Conservation (phyloP, 1,140 invertebrate genomes). For the Dendroctonus ponderosae region DNA sequence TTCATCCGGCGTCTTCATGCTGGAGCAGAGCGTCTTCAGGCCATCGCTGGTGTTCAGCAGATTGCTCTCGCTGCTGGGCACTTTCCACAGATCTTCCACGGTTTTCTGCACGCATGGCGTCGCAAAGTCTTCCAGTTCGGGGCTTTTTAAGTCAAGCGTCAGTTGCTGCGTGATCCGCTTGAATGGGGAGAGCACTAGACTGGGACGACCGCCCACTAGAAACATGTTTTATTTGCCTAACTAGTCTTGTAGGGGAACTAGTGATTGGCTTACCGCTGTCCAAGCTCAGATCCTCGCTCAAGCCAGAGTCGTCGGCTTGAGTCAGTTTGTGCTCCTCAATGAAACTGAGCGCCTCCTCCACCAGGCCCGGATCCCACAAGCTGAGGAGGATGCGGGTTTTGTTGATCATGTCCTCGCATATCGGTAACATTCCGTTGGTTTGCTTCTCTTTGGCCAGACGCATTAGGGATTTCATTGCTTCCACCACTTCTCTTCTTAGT, state of each 20-base stretch:
- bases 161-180: conserved; percentile 75
- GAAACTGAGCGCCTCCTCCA: conserved; percentile 80
- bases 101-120: conserved; percentile 65
- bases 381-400: conserved; percentile 76
- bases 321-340: conserved; percentile 72
- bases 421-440: conserved; percentile 69
- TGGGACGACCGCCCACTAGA: conserved; percentile 38
- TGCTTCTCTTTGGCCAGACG: conserved; percentile 70
- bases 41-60: conserved; percentile 47
- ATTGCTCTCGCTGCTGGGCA: conserved; percentile 28
- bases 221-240: conserved; percentile 1
- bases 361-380: conserved; percentile 78
- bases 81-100: conserved; percentile 59
- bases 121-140: conserved; percentile 70
- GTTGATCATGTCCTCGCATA: conserved; percentile 75
- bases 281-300: conserved; percentile 47
- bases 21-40: conserved; percentile 46
- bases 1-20: conserved; percentile 47
- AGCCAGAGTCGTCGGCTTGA: conserved; percentile 50
- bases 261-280: conserved; percentile 34
- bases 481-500: conserved; percentile 72
- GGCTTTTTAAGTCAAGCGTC: conserved; percentile 66
- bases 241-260: background rate
- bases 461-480: conserved; percentile 74
- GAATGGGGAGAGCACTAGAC: conserved; percentile 66